phyloP scores from a whole-genome alignment of 2,888 invertebrate species.

The Lycocerus yunnanus region DNA sequence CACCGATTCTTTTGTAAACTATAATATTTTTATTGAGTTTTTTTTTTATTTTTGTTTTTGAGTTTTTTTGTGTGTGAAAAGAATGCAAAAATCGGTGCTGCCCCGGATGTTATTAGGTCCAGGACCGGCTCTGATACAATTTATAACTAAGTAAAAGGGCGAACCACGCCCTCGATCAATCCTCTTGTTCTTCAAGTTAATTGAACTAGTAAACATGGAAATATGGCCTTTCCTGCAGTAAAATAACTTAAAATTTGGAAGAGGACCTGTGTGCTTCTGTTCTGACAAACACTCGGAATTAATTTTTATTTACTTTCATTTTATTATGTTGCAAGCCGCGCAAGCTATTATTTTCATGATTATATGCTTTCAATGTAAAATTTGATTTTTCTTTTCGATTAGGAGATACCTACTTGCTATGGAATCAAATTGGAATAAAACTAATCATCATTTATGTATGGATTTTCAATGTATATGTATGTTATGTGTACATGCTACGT shows the following conservation, averaged over 20 bases:
- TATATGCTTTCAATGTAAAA: not conserved
- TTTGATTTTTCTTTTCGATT: not conserved
- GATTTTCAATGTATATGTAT: not conserved
- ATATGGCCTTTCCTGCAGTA: too few relatives aligned
- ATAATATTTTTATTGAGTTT: too few relatives aligned
- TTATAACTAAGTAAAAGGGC: not conserved
- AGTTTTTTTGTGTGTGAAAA: too few relatives aligned
- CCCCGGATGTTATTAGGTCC: too few relatives aligned
- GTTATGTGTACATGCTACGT: not conserved
- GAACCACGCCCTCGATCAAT: not conserved
- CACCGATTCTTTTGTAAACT: too few relatives aligned
- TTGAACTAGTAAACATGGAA: not conserved
- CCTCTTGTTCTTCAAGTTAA: not conserved
- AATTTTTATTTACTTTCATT: not conserved
- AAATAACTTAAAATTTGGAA: too few relatives aligned
- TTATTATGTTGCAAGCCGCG: not conserved
- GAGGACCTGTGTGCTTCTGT: not conserved
- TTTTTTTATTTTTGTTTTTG: too few relatives aligned
- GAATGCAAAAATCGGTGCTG: too few relatives aligned
- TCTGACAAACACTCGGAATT: not conserved
- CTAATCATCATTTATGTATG: not conserved
- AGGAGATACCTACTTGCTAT: too few relatives aligned
- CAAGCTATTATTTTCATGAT: not conserved
- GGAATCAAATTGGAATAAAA: not conserved
- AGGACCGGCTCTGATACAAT: too few relatives aligned